A percentile compares a stretch with the other conserved stretches of the same genome.
Conservation (phyloP, 2,797 vertebrate species). For the Acanthurus tractus region DNA sequence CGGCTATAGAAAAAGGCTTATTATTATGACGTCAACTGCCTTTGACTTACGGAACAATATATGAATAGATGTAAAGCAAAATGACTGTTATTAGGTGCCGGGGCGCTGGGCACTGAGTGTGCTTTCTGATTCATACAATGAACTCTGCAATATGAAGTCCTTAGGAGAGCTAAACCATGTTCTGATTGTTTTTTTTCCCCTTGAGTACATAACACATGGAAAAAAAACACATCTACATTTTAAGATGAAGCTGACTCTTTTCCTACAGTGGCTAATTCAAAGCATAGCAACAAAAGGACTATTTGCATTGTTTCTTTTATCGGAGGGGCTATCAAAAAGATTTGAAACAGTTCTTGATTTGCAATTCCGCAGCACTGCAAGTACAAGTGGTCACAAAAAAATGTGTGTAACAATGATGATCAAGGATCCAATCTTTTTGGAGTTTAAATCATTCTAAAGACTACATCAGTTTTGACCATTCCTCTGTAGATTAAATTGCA, state of each 20-base stretch:
- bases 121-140: neutral
- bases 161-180: neutral
- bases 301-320: neutral
- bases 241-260: neutral
- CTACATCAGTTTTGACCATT: neutral
- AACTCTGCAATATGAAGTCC: neutral
- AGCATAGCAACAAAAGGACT: conserved; percentile 1
- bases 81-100: neutral
- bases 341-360: too few relatives aligned
- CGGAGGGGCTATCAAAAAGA: too few relatives aligned
- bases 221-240: neutral
- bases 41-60: neutral
- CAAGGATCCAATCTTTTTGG: neutral
- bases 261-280: neutral
- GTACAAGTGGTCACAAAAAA: too few relatives aligned
- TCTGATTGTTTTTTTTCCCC: neutral
- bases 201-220: conserved; percentile 1
- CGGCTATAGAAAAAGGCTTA: neutral
- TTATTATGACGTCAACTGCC: conserved; percentile 2
- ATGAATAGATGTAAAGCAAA: neutral
- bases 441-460: neutral
- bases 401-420: too few relatives aligned
- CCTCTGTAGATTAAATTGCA: neutral
- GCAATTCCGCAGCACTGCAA: too few relatives aligned
- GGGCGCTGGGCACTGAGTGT: neutral